Percentiles rank a stretch among this genome's conserved stretches.
These are phyloP conservation scores for Catalaphyllia jardinei DNA, from an alignment of 64 coral and sea anemone species.

Conservation along the genomic window DNA sequence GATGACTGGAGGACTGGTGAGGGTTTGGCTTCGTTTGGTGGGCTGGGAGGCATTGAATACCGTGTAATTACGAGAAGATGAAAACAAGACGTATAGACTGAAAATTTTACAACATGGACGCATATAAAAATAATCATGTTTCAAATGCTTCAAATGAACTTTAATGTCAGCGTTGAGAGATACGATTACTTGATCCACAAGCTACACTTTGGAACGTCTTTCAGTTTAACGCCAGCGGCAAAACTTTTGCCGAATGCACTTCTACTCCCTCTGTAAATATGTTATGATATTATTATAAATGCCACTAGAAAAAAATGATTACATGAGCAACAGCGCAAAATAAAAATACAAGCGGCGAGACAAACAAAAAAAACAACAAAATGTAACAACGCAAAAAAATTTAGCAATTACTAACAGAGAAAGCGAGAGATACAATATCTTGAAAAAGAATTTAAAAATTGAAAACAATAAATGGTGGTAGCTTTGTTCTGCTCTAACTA, in stretches of 20 bases:
- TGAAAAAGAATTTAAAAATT: background rate
- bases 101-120: background rate
- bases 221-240: too few relatives aligned
- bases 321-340: background rate
- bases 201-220: background rate
- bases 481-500: constrained; percentile 10
- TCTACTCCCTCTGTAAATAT: too few relatives aligned
- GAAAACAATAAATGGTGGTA: background rate
- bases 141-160: background rate
- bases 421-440: background rate
- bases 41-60: too few relatives aligned
- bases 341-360: background rate
- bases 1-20: too few relatives aligned
- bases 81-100: background rate
- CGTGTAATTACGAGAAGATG: background rate
- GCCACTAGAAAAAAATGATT: background rate
- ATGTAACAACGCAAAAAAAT: background rate
- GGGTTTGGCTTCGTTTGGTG: too few relatives aligned
- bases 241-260: too few relatives aligned
- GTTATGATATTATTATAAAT: too few relatives aligned
- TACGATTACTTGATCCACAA: background rate
- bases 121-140: background rate
- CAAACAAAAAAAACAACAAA: background rate
- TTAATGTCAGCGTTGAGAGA: background rate
- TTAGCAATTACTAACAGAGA: background rate